Conservation (phyloP, 2,797 vertebrate species). For the Onychomys torridus region DNA sequence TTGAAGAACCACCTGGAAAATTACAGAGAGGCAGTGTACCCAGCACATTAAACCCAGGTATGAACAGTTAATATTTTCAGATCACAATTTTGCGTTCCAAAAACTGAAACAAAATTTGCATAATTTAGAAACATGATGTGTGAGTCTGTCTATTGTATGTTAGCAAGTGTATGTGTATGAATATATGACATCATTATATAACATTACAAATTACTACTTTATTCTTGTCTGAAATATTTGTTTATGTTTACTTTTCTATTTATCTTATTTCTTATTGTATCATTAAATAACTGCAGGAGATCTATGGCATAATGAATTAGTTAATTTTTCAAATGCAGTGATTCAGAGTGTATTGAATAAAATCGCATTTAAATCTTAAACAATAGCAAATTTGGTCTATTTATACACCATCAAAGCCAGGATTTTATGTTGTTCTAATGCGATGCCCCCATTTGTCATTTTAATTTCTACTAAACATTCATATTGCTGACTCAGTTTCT, state of each 20-base stretch:
- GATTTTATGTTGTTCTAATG: background rate
- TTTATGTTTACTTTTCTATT: background rate
- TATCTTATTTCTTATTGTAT: slow-evolving; percentile 44
- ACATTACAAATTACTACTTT: slow-evolving; percentile 52
- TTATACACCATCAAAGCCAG: background rate
- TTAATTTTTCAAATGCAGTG: background rate
- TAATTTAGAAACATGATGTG: slow-evolving; percentile 2
- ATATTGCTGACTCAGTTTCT: background rate
- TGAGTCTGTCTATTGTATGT: background rate
- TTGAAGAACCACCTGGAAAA: slow-evolving; percentile 79
- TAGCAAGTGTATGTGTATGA: background rate
- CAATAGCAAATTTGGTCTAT: background rate
- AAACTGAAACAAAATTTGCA: slow-evolving; percentile 53
- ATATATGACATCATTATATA: background rate
- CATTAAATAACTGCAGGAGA: slow-evolving; percentile 23
- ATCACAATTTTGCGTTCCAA: slow-evolving; percentile 24
- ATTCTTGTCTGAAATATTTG: background rate
- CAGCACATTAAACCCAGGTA: slow-evolving; percentile 63
- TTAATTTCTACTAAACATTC: background rate
- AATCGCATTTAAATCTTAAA: background rate
- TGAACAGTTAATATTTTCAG: slow-evolving; percentile 64
- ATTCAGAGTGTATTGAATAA: background rate
- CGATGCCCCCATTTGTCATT: background rate
- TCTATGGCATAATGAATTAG: background rate
- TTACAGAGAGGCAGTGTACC: slow-evolving; percentile 4